Percentiles rank a stretch among this genome's conserved stretches.
Evolutionary conservation across 2,888 invertebrate species (phyloP).

Genomic region (Polydrusus pterygomalis): DNA sequence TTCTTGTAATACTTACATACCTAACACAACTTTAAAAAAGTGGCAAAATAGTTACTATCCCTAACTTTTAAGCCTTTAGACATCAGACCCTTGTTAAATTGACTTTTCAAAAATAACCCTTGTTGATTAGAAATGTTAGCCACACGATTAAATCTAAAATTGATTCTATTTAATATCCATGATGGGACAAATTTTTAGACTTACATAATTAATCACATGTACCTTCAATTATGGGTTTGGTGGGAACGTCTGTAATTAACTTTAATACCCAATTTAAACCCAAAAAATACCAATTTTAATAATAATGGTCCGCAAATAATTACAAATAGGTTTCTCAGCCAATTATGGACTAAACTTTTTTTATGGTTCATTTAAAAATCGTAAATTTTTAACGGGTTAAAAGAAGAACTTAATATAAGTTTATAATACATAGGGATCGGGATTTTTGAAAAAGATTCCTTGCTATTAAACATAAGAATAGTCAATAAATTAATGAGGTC

Average conservation of each 20-base stretch:
- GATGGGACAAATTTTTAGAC: not conserved
- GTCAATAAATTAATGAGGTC: not conserved
- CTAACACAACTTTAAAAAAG: no score
- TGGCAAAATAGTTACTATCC: no score
- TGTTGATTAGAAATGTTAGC: not conserved
- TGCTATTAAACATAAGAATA: not conserved
- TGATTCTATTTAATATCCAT: not conserved
- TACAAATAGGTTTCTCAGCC: not conserved
- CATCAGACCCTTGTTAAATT: no score
- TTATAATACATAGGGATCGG: no score
- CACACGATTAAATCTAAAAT: not conserved
- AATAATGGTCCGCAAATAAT: constrained; percentile 16
- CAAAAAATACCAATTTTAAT: not conserved
- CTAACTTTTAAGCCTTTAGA: no score
- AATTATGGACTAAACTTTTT: not conserved
- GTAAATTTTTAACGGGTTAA: not conserved
- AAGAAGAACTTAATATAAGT: not conserved
- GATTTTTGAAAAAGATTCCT: not conserved
- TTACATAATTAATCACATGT: not conserved
- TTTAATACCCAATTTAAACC: not conserved
- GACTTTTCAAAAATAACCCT: not conserved
- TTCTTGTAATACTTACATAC: no score
- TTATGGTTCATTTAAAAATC: constrained; percentile 14
- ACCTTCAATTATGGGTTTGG: not conserved
- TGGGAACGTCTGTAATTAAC: constrained; percentile 2